These are phyloP conservation scores for Argyra leucocephala DNA, from an alignment of 2,888 invertebrate species.

Conservation along the genomic window DNA sequence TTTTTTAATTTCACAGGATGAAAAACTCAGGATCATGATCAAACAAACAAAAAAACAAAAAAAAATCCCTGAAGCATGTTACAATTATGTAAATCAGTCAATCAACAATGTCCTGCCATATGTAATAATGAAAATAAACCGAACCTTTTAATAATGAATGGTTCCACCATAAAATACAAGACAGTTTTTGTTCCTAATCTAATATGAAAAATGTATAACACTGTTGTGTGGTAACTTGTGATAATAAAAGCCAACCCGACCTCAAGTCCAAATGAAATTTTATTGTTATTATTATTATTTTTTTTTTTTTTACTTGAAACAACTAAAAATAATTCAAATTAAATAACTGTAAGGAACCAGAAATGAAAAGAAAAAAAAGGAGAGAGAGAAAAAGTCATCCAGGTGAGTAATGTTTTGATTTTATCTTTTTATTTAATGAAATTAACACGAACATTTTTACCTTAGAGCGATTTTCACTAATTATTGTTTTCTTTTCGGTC, in stretches of 20 bases:
- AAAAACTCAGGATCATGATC: background rate
- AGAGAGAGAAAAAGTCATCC: background rate
- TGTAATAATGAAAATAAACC: background rate
- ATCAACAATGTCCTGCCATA: background rate
- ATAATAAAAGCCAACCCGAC: background rate
- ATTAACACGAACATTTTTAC: slow-evolving; percentile 44
- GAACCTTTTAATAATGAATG: background rate
- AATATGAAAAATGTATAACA: background rate
- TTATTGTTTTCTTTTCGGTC: slow-evolving; percentile 22
- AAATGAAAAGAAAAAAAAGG: too few species aligned
- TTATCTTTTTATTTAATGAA: slow-evolving; percentile 43
- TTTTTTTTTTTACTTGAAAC: too few species aligned
- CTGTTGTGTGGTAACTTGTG: background rate
- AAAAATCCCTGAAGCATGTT: background rate
- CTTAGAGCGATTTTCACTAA: slow-evolving; percentile 40
- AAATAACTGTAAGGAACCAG: too few species aligned
- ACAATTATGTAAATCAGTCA: background rate
- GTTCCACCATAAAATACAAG: background rate
- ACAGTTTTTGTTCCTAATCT: too few species aligned
- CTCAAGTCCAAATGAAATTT: background rate
- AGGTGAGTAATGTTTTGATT: slow-evolving; percentile 29
- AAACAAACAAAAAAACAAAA: background rate
- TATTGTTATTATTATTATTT: too few species aligned
- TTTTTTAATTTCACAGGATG: background rate
- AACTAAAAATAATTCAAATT: too few species aligned